phyloP scores from a whole-genome alignment of 2,888 invertebrate species.

The Choristoneura rosaceana region DNA sequence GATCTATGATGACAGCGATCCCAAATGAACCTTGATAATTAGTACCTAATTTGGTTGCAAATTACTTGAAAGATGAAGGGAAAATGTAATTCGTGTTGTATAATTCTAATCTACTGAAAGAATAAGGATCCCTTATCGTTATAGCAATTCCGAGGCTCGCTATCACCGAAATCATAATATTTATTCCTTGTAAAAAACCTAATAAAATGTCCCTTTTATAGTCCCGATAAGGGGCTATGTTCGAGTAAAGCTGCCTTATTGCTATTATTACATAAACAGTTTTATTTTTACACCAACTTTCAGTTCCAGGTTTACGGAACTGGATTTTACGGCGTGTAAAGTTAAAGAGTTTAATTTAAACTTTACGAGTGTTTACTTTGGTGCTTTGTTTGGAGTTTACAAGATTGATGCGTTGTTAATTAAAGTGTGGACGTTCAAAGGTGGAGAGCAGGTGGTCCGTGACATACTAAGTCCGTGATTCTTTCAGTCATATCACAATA shows the following conservation, averaged over 20 bases:
- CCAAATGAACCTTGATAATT: no score
- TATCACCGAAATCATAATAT: constrained; percentile 39
- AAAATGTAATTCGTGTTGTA: not conserved
- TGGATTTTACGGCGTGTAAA: constrained; percentile 26
- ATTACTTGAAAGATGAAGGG: no score
- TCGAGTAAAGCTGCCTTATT: constrained; percentile 34
- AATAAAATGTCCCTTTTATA: constrained; percentile 39
- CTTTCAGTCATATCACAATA: no score
- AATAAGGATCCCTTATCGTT: constrained; percentile 3
- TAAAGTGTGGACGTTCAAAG: not conserved
- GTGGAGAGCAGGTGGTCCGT: not conserved
- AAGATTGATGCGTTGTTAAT: not conserved
- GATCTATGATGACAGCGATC: no score
- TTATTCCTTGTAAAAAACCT: constrained; percentile 35
- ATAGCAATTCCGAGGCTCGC: not conserved
- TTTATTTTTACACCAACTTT: constrained; percentile 31
- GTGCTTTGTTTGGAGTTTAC: not conserved
- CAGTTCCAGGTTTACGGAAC: constrained; percentile 22
- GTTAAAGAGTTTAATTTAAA: constrained; percentile 14
- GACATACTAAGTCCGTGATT: no score
- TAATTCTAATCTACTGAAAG: not conserved
- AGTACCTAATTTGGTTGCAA: no score
- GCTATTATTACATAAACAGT: constrained; percentile 39
- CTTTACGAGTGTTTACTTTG: not conserved
- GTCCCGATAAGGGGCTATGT: constrained; percentile 28